Conservation (phyloP, 2,888 invertebrate genomes). For the Neocrepidodera transversa region DNA sequence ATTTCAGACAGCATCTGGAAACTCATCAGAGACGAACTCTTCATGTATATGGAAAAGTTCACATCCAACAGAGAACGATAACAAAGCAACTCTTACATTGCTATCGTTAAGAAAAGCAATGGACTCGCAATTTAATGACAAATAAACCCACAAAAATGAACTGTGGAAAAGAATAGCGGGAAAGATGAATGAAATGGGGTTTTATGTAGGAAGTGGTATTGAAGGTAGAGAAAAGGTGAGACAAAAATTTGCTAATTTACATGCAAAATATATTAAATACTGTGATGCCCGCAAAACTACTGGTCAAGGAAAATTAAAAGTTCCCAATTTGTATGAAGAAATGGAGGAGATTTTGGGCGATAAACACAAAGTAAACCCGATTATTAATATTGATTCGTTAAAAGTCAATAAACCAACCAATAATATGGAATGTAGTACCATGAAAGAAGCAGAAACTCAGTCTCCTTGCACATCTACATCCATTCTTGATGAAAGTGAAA, state of each 20-base stretch:
- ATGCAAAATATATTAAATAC: slow-evolving; percentile 13
- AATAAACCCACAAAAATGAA: slow-evolving; percentile 13
- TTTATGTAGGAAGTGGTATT: background rate
- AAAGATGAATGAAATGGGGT: background rate
- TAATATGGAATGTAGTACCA: background rate
- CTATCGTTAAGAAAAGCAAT: slow-evolving; percentile 4
- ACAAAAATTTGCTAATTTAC: slow-evolving; percentile 6
- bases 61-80: slow-evolving; percentile 7
- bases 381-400: slow-evolving; percentile 20
- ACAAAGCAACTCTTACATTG: slow-evolving; percentile 5
- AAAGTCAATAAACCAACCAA: background rate
- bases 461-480: background rate
- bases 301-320: slow-evolving; percentile 13
- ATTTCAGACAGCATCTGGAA: no score
- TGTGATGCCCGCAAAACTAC: slow-evolving; percentile 17
- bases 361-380: slow-evolving; percentile 23
- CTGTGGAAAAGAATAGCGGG: background rate
- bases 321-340: slow-evolving; percentile 17
- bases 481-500: no score
- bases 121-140: background rate
- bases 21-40: no score
- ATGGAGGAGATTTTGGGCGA: slow-evolving; percentile 17
- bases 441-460: slow-evolving; percentile 5
- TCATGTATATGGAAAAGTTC: slow-evolving; percentile 8
- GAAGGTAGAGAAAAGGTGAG: slow-evolving; percentile 5